Evolutionary conservation across 2,113 vertebrate genomes (phyloP).

Genomic region (Apus apus): DNA sequence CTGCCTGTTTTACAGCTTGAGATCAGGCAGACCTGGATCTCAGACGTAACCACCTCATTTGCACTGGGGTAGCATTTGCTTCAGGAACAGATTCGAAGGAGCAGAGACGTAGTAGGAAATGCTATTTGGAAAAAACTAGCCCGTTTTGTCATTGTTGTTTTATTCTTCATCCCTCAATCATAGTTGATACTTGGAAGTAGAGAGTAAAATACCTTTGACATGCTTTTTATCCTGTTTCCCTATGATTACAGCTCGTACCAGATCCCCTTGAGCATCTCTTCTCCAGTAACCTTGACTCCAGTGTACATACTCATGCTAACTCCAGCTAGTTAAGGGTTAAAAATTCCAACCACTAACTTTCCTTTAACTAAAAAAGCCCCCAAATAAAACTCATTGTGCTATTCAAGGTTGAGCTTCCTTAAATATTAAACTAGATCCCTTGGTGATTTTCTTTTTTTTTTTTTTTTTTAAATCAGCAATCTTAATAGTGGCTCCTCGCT

Average conservation of each 20-base stretch:
- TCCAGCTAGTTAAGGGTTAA: constrained; percentile 64
- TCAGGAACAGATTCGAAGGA: neutral
- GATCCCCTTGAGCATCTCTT: neutral
- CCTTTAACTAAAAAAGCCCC: constrained; percentile 58
- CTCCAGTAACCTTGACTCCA: neutral
- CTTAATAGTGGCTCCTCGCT: constrained; percentile 64
- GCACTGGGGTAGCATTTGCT: neutral
- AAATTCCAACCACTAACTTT: constrained; percentile 68
- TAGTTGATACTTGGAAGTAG: neutral
- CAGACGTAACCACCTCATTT: fast-evolving
- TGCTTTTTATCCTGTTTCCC: constrained; percentile 45
- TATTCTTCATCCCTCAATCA: neutral
- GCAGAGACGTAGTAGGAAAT: neutral
- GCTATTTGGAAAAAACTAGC: neutral
- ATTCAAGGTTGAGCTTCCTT: constrained; percentile 74
- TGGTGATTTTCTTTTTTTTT: constrained; percentile 4
- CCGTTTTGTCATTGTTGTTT: neutral
- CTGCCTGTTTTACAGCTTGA: neutral
- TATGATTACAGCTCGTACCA: neutral
- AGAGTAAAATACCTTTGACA: neutral
- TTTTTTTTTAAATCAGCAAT: constrained; percentile 40
- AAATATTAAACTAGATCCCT: constrained; percentile 72
- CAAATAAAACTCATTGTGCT: constrained; percentile 61
- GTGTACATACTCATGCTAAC: neutral
- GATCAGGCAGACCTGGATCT: neutral